Conservation (phyloP, 2,888 invertebrate genomes). For the Rhamphomyia laevipes region DNA sequence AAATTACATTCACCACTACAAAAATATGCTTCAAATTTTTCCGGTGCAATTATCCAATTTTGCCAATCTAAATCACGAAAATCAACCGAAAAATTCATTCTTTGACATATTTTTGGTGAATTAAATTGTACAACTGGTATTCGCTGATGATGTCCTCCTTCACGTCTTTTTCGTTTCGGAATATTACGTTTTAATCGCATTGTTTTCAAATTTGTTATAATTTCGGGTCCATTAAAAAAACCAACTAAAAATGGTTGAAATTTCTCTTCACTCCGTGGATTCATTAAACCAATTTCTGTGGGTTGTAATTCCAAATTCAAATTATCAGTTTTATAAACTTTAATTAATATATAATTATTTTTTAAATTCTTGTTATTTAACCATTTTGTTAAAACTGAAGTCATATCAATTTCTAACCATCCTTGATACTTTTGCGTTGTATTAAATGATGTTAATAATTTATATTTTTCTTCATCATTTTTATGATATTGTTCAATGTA, state of each 20-base stretch:
- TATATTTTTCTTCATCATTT: constrained; percentile 38
- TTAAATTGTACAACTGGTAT: constrained; percentile 7
- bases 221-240: constrained; percentile 61
- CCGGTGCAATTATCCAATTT: constrained; percentile 94
- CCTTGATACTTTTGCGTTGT: constrained; percentile 61
- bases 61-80: constrained; percentile 81
- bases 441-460: constrained; percentile 58
- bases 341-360: too few relatives aligned
- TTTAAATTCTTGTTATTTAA: constrained; percentile 32
- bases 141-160: constrained; percentile 10
- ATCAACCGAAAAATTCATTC: constrained; percentile 79
- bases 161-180: not conserved
- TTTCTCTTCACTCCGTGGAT: constrained; percentile 57
- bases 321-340: too few relatives aligned
- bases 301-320: constrained; percentile 31
- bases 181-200: constrained; percentile 28
- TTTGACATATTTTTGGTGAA: constrained; percentile 61
- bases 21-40: constrained; percentile 85
- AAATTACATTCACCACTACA: constrained; percentile 91
- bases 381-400: constrained; percentile 64
- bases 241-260: constrained; percentile 86
- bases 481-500: not conserved
- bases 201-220: constrained; percentile 43
- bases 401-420: constrained; percentile 80
- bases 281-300: constrained; percentile 66